Conservation (phyloP, 2,113 vertebrate genomes). For the Xiphophorus maculatus region DNA sequence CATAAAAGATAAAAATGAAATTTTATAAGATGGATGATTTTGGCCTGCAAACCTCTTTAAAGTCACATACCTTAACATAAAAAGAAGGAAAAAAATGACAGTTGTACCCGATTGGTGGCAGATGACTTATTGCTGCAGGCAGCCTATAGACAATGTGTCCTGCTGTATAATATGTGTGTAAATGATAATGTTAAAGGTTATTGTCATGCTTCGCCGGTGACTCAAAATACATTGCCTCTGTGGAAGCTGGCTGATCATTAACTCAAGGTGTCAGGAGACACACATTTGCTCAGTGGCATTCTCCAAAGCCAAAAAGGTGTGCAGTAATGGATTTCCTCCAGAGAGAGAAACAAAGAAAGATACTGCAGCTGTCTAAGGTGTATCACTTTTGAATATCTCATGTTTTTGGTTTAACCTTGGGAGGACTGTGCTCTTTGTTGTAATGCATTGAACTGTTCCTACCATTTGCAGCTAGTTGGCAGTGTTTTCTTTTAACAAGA, state of each 20-base stretch:
- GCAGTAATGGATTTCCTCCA: constrained; percentile 35
- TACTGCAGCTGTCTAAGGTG: constrained; percentile 37
- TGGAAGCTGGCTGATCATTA: constrained; percentile 75
- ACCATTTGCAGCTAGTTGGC: background rate
- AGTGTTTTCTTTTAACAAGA: too few species aligned
- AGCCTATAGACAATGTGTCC: constrained; percentile 75
- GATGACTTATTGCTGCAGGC: constrained; percentile 71
- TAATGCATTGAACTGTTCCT: constrained; percentile 7
- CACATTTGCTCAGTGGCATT: constrained; percentile 70
- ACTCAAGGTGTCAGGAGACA: constrained; percentile 76
- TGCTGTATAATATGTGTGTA: constrained; percentile 70
- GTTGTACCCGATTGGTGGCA: constrained; percentile 53
- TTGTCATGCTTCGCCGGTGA: constrained; percentile 72
- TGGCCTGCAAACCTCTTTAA: constrained; percentile 62
- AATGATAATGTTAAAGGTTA: constrained; percentile 81
- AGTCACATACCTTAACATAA: constrained; percentile 64
- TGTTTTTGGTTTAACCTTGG: constrained; percentile 55
- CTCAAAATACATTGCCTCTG: constrained; percentile 67
- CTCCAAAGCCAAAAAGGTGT: constrained; percentile 64
- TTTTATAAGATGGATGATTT: constrained; percentile 70
- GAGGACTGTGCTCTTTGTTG: constrained; percentile 4
- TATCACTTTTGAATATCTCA: constrained; percentile 43
- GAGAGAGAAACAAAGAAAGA: constrained; percentile 24
- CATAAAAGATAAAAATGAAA: constrained; percentile 59
- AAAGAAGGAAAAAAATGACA: constrained; percentile 37